phyloP scores from a whole-genome alignment of 92 coral and sea anemone species.

The Palythoa caribaeorum region DNA sequence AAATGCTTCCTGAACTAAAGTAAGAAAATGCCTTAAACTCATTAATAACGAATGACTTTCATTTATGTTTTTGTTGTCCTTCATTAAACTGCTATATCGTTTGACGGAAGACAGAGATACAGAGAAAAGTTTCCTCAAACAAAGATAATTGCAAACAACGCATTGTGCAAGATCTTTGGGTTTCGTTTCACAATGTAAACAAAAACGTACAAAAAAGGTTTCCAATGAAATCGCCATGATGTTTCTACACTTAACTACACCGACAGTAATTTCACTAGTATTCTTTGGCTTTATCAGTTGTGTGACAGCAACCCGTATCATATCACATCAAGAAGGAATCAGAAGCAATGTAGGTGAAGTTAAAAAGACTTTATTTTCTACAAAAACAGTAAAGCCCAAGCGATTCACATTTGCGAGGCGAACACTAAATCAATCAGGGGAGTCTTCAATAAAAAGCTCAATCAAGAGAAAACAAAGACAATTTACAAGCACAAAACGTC shows the following conservation, averaged over 20 bases:
- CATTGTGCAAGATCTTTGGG: not conserved
- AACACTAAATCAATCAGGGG: not conserved
- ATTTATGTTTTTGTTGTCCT: not conserved
- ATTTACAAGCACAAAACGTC: not conserved
- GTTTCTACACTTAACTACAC: not conserved
- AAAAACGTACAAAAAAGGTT: not conserved
- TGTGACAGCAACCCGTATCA: not conserved
- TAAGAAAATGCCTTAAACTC: not conserved
- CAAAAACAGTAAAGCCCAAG: not conserved
- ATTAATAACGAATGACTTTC: conserved; percentile 1
- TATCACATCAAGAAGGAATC: not conserved
- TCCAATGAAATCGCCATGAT: conserved; percentile 8
- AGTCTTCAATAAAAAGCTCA: not conserved
- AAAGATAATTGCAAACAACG: not conserved
- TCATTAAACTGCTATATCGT: not conserved
- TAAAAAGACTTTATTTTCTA: not conserved
- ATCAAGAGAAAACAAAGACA: not conserved
- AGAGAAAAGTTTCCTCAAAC: not conserved
- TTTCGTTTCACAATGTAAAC: not conserved
- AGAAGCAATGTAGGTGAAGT: not conserved
- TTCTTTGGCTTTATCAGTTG: not conserved
- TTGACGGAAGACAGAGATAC: not conserved
- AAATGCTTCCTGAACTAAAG: not conserved
- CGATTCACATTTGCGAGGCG: not conserved
- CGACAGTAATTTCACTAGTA: not conserved